Conservation (phyloP, 2,888 invertebrate genomes). For the Bruchidius siliquastri region DNA sequence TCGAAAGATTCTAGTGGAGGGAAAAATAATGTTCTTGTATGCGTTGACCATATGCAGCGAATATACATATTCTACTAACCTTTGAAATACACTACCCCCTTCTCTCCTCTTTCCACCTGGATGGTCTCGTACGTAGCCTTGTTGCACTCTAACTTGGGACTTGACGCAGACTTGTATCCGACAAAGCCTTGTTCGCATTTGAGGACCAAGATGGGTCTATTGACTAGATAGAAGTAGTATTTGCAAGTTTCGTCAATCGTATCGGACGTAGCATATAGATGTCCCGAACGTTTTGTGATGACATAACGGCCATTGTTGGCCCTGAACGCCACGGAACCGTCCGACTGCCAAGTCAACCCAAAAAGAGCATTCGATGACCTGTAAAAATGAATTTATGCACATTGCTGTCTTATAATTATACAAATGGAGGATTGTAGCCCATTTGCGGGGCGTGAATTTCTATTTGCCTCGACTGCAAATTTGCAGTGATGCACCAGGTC, state of each 20-base stretch:
- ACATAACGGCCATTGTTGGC: conserved; percentile 93
- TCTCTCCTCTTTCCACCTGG: conserved; percentile 82
- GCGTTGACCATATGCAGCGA: too few relatives aligned
- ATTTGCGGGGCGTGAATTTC: too few relatives aligned
- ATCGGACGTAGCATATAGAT: conserved; percentile 81
- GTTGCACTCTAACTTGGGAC: conserved; percentile 87
- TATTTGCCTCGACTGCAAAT: too few relatives aligned
- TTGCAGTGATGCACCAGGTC: too few relatives aligned
- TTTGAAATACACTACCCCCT: conserved; percentile 87
- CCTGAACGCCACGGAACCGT: conserved; percentile 86
- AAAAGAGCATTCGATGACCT: conserved; percentile 91
- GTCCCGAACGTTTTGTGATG: conserved; percentile 91
- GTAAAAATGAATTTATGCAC: too few relatives aligned
- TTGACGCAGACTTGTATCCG: conserved; percentile 75
- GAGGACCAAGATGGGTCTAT: conserved; percentile 87
- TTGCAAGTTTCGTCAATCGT: conserved; percentile 83
- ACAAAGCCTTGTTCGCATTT: conserved; percentile 96
- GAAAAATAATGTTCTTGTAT: too few relatives aligned
- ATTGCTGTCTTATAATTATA: too few relatives aligned
- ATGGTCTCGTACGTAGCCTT: conserved; percentile 93
- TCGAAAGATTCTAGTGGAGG: too few relatives aligned
- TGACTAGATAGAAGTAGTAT: conserved; percentile 91
- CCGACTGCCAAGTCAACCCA: conserved; percentile 87
- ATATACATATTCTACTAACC: conserved; percentile 61
- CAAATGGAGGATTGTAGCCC: too few relatives aligned